Percentiles rank a stretch among this genome's conserved stretches.
phyloP scores from a whole-genome alignment of 2,888 invertebrate species.

The Drosophila peninsularis region DNA sequence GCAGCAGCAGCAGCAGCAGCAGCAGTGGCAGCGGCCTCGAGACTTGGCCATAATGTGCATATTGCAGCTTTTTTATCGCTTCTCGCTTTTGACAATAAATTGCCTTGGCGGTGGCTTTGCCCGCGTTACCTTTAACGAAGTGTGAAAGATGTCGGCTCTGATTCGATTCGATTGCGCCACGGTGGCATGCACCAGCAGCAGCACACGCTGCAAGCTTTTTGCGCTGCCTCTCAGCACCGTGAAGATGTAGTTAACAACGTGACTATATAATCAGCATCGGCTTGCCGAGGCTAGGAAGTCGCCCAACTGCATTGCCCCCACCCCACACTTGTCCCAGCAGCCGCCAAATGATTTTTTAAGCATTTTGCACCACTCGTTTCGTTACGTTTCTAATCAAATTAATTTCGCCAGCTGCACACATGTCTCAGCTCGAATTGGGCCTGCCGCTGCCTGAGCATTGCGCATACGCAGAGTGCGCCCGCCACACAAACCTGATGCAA shows the following conservation, averaged over 20 bases:
- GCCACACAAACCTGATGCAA: slow-evolving; percentile 79
- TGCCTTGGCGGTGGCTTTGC: slow-evolving; percentile 69
- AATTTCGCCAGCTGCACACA: slow-evolving; percentile 67
- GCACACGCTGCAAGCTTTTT: slow-evolving; percentile 68
- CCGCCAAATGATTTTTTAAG: slow-evolving; percentile 64
- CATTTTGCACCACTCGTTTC: slow-evolving; percentile 37
- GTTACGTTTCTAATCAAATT: slow-evolving; percentile 68
- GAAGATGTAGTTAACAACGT: slow-evolving; percentile 81
- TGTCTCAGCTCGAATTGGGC: slow-evolving; percentile 40
- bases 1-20: slow-evolving; percentile 20
- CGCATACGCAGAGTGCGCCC: slow-evolving; percentile 67
- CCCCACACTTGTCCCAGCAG: slow-evolving; percentile 10
- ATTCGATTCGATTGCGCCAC: slow-evolving; percentile 77
- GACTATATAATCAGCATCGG: slow-evolving; percentile 74
- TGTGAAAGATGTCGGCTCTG: slow-evolving; percentile 77
- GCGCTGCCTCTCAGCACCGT: slow-evolving; percentile 51
- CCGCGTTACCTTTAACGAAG: slow-evolving; percentile 74
- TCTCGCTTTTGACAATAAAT: slow-evolving; percentile 76
- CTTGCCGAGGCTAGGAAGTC: slow-evolving; percentile 68
- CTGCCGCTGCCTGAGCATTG: slow-evolving; percentile 45
- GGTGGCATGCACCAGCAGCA: slow-evolving; percentile 58
- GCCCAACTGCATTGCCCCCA: slow-evolving; percentile 32
- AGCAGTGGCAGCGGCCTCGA: slow-evolving; percentile 38
- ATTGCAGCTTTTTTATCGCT: slow-evolving; percentile 62
- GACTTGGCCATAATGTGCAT: slow-evolving; percentile 72